These are phyloP conservation scores for Phasianus colchicus DNA, from an alignment of 2,113 vertebrate species.

Conservation along the genomic window DNA sequence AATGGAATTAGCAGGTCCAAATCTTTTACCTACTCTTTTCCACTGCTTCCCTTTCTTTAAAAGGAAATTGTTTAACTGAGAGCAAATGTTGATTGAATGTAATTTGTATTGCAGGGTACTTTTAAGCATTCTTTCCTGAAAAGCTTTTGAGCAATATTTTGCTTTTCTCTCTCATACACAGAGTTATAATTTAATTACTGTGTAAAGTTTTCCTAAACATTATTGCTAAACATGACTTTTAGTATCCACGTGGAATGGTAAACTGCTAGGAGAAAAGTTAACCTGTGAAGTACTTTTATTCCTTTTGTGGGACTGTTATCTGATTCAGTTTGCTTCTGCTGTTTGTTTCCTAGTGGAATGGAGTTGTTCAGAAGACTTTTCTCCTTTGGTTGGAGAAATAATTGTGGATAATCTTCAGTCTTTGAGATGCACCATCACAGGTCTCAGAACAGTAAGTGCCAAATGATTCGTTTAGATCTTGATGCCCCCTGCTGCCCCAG, in stretches of 20 bases:
- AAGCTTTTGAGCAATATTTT: slow-evolving; percentile 25
- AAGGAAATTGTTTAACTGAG: slow-evolving; percentile 12
- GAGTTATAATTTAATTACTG: background rate
- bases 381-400: slow-evolving; percentile 86
- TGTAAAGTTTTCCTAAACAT: background rate
- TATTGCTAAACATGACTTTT: background rate
- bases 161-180: background rate
- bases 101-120: background rate
- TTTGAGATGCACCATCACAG: slow-evolving; percentile 86
- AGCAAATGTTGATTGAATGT: background rate
- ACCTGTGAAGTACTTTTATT: background rate
- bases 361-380: slow-evolving; percentile 93
- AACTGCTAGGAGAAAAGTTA: background rate
- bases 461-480: slow-evolving; percentile 10
- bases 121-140: slow-evolving; percentile 18
- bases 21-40: background rate
- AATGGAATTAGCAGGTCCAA: background rate
- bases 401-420: slow-evolving; percentile 89
- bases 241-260: background rate
- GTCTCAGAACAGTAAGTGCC: slow-evolving; percentile 87
- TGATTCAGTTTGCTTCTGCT: slow-evolving; percentile 40
- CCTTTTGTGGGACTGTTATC: background rate
- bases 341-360: slow-evolving; percentile 88
- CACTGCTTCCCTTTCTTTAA: slow-evolving; percentile 1
- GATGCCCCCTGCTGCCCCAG: background rate